These are phyloP conservation scores for Origma solitaria DNA, from an alignment of 2,113 vertebrate genomes.

Conservation along the genomic window DNA sequence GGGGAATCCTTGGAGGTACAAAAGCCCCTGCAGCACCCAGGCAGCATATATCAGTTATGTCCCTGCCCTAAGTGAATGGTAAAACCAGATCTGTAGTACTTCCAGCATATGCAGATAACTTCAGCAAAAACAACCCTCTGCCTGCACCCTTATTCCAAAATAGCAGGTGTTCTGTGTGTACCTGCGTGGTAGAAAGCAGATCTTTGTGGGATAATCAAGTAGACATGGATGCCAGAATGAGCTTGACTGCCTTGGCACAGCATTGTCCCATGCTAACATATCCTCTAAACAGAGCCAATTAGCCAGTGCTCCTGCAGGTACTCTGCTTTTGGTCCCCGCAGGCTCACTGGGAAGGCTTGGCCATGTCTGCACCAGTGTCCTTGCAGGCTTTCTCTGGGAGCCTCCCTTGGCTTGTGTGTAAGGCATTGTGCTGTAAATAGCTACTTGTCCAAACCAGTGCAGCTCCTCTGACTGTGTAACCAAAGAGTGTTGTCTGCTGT, in stretches of 20 bases:
- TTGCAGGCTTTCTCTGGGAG: neutral
- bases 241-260: neutral
- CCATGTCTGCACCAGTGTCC: neutral
- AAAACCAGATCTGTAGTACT: neutral
- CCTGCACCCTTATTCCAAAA: neutral
- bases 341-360: neutral
- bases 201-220: neutral
- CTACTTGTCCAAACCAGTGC: neutral
- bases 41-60: rapidly evolving
- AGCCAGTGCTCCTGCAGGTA: neutral
- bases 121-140: neutral
- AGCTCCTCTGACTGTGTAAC: neutral
- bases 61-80: neutral
- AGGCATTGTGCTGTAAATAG: neutral
- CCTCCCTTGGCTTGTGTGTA: neutral
- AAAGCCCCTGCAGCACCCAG: neutral
- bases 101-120: neutral
- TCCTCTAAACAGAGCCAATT: neutral
- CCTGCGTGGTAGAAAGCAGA: neutral
- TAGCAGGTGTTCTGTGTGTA: neutral
- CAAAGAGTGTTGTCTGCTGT: neutral
- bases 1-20: neutral
- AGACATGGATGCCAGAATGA: neutral
- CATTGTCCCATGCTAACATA: neutral
- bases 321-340: neutral